A percentile compares a stretch with the other conserved stretches of the same genome.
Conservation (phyloP, 2,888 invertebrate genomes). For the Orchesellides sinensis region DNA sequence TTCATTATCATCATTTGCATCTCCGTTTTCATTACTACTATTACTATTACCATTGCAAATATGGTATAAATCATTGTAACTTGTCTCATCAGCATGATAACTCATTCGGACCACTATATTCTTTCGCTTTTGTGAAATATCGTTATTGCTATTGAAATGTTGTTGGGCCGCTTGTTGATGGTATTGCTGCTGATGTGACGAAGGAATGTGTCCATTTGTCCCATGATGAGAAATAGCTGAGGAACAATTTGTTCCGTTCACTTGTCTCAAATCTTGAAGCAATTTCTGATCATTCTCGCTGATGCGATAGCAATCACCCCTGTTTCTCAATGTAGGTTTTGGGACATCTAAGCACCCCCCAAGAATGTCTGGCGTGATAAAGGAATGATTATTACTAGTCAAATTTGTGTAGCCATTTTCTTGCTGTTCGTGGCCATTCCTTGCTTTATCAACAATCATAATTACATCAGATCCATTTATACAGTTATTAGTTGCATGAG, state of each 20-base stretch:
- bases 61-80: constrained; percentile 55
- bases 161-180: constrained; percentile 22
- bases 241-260: constrained; percentile 15
- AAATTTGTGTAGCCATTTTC: constrained; percentile 37
- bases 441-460: constrained; percentile 5
- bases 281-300: constrained; percentile 35
- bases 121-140: constrained; percentile 53
- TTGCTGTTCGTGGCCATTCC: constrained; percentile 45
- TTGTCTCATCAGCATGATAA: constrained; percentile 37
- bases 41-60: constrained; percentile 43
- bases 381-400: constrained; percentile 43
- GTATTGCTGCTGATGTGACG: constrained; percentile 4
- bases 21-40: constrained; percentile 47
- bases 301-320: constrained; percentile 3
- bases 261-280: constrained; percentile 37
- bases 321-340: constrained; percentile 21
- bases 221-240: too few relatives aligned
- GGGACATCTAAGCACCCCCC: constrained; percentile 59
- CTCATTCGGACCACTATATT: constrained; percentile 60
- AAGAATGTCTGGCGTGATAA: constrained; percentile 61
- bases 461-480: constrained; percentile 31
- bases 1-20: constrained; percentile 26
- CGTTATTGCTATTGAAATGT: constrained; percentile 33
- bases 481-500: constrained; percentile 24
- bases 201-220: neutral